phyloP scores from a whole-genome alignment of 2,113 vertebrate genomes.

The Trematocara zebra region DNA sequence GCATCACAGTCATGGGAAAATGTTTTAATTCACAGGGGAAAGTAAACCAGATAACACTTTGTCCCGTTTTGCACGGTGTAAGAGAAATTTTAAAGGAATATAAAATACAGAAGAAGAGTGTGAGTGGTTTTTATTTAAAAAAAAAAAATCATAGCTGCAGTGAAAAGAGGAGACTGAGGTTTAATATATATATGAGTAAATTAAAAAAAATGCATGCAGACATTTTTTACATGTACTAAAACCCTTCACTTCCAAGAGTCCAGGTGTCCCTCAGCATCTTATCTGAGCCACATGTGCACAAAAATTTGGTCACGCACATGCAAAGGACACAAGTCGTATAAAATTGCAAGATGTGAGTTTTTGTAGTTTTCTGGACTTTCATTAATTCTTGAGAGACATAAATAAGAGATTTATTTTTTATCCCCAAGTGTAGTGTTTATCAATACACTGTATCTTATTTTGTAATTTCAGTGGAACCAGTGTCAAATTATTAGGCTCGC shows the following conservation, averaged over 20 bases:
- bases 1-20: background rate
- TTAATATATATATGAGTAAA: background rate
- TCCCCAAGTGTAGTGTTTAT: background rate
- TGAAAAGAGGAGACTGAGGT: background rate
- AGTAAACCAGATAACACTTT: background rate
- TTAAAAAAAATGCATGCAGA: background rate
- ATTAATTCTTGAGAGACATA: background rate
- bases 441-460: background rate
- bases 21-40: background rate
- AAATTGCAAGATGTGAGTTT: background rate
- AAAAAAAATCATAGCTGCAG: background rate
- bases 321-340: background rate
- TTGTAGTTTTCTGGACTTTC: background rate
- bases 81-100: background rate
- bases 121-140: background rate
- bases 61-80: background rate
- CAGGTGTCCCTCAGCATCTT: background rate
- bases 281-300: background rate
- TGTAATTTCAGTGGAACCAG: background rate
- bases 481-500: background rate
- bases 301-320: background rate
- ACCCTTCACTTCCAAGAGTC: background rate
- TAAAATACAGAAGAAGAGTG: background rate
- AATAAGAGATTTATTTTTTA: background rate
- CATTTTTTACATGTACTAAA: background rate